A percentile compares a stretch with the other conserved stretches of the same genome.
phyloP scores from a whole-genome alignment of 2,113 vertebrate species.

The Paramormyrops kingsleyae region DNA sequence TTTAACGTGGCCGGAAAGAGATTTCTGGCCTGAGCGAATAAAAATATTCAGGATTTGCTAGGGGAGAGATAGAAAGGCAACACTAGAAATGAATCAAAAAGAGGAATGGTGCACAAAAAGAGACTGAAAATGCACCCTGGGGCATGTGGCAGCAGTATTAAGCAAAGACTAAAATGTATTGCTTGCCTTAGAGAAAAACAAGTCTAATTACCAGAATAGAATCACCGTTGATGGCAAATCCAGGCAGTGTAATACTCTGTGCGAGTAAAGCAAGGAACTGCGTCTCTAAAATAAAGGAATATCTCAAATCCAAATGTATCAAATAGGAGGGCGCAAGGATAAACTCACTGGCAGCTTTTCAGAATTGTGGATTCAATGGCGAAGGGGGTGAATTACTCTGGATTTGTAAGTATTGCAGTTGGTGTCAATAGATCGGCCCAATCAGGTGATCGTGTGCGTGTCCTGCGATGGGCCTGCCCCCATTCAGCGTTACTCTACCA shows the following conservation, averaged over 20 bases:
- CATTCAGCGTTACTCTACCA: not conserved
- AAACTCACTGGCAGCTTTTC: not conserved
- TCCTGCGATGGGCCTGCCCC: not conserved
- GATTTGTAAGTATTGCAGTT: not conserved
- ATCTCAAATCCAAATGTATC: not conserved
- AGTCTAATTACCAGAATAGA: not conserved
- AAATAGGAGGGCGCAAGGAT: not conserved
- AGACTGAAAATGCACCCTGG: not conserved
- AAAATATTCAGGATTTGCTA: not conserved
- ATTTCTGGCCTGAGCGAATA: not conserved
- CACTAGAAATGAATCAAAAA: not conserved
- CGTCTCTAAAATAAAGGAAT: not conserved
- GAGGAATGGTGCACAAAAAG: not conserved
- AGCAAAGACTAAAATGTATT: not conserved
- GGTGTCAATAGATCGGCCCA: not conserved
- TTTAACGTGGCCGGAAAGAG: not conserved
- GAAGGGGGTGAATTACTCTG: not conserved
- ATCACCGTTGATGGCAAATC: not conserved
- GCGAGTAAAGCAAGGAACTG: not conserved
- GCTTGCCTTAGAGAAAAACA: not conserved
- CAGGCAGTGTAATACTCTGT: not conserved
- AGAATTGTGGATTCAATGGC: not conserved
- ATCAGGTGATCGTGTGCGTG: not conserved
- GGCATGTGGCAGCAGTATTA: not conserved
- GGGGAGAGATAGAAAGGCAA: not conserved